Evolutionary conservation across 2,888 invertebrate species (phyloP).

Genomic region (Thereva unica): DNA sequence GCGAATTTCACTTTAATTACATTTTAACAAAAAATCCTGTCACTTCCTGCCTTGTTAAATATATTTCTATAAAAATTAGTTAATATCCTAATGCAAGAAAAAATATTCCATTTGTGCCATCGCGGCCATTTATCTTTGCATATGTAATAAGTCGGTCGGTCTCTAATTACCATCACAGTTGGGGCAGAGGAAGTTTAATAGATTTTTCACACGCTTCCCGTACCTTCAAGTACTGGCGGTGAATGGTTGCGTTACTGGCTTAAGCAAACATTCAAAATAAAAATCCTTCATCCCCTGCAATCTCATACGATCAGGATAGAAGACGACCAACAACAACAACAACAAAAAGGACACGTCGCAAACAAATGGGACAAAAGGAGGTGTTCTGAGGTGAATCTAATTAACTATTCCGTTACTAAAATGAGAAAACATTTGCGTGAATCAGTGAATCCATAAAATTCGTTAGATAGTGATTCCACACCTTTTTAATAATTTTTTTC

Average conservation of each 20-base stretch:
- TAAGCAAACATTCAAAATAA: no score
- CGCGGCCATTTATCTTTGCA: no score
- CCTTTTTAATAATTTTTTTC: conserved; percentile 35
- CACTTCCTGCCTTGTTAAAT: no score
- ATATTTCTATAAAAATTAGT: no score
- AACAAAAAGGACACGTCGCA: conserved; percentile 2
- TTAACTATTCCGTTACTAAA: conserved; percentile 18
- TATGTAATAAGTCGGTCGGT: no score
- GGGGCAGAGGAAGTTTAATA: conserved; percentile 28
- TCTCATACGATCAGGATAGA: conserved; percentile 8
- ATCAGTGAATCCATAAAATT: conserved; percentile 35
- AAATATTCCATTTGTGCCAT: no score
- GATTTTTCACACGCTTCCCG: conserved; percentile 33
- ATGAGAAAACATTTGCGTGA: conserved; percentile 30
- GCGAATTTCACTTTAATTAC: no score
- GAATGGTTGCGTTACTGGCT: no score
- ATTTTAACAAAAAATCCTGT: no score
- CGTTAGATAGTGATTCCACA: conserved; percentile 34
- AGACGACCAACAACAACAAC: not conserved
- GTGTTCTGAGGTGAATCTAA: conserved; percentile 15
- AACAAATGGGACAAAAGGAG: conserved; percentile 8
- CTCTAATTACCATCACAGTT: conserved; percentile 29
- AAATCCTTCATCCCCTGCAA: conserved; percentile 17
- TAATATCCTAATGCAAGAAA: no score
- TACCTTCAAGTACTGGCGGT: conserved; percentile 1